Evolutionary conservation across 2,113 vertebrate species (phyloP), one percentile per base, ranked within the genome.

Genomic region (Oncorhynchus nerka): DNA sequence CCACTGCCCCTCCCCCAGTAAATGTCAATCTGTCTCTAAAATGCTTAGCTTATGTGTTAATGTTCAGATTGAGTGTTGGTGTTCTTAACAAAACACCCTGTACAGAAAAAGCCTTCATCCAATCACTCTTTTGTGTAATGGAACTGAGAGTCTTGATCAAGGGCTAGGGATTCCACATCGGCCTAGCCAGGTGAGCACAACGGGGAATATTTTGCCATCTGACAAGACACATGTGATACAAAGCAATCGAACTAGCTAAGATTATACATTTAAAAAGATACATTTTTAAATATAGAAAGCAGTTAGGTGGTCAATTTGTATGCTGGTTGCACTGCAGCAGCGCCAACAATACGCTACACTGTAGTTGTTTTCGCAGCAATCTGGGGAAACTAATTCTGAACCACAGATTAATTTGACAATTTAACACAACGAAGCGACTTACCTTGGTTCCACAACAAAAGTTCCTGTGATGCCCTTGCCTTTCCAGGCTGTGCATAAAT

Each of bases 381-480:
- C 11, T 30, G 26, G 64, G 26, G 3, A 62, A 26, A 32, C 49
- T 11, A 16, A 57, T 1, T 0, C 5, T 4, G 73, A 71, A 24
- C 72, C 48, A 64, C 62, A 28, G 1, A 13, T n/a, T 73, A 65
- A 66, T 45, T 3, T 28, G 72, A 62, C 13, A 59, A 4, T 13
- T 3, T 45, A 66, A 68, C 68, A 26, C 30, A 26, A 67, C 61
- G 19, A 16, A 1, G 26, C n/a, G 15, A 86, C 87, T 87, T 75
- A 90, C 91, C 90, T 89, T 24, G 59, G 83, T 84, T 88, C 88
- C 86, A 69, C 5, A 32, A 51, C 4, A 51, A 75, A 61, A 70
- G 70, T 45, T 45, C 39, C 39, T 45, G 39, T 45, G 9, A 45
- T 9, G 39, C 39, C 39, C 39, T 45, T 45, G 39, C 39, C 39